Evolutionary conservation across 2,888 invertebrate species (phyloP).

Genomic region (Tanypteryx hageni): DNA sequence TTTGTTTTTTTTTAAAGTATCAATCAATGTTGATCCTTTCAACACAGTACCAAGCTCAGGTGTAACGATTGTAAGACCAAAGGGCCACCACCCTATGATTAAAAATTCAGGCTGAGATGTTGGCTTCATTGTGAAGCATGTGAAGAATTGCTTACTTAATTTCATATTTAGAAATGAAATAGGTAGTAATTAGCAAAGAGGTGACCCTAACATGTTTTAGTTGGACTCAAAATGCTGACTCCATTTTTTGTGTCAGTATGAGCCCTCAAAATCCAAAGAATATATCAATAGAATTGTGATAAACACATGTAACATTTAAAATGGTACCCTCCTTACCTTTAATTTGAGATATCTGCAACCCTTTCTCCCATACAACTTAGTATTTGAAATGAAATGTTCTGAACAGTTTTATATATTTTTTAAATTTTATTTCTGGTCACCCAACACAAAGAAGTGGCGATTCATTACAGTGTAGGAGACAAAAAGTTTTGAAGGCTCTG

Average conservation of each 20-base stretch:
- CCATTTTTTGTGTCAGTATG: constrained; percentile 49
- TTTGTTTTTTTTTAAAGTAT: constrained; percentile 62
- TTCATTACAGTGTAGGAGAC: constrained; percentile 54
- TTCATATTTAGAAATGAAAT: constrained; percentile 57
- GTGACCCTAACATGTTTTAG: constrained; percentile 54
- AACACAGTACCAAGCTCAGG: constrained; percentile 63
- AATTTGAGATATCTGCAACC: constrained; percentile 61
- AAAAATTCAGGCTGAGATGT: constrained; percentile 40
- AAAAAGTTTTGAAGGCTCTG: constrained; percentile 49
- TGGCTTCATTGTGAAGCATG: constrained; percentile 51
- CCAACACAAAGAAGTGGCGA: constrained; percentile 58
- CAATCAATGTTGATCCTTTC: constrained; percentile 62
- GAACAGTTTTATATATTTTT: constrained; percentile 61
- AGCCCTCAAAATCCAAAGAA: constrained; percentile 63
- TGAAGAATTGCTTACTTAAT: constrained; percentile 64
- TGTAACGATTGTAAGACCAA: constrained; percentile 61
- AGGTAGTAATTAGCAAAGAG: constrained; percentile 40
- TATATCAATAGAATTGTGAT: constrained; percentile 64
- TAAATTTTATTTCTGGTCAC: constrained; percentile 63
- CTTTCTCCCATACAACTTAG: constrained; percentile 52
- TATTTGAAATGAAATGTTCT: constrained; percentile 60
- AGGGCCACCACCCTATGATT: constrained; percentile 41
- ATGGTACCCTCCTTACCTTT: constrained; percentile 58
- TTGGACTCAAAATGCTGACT: constrained; percentile 45
- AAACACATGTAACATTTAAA: constrained; percentile 55